Percentiles rank a stretch among this genome's conserved stretches.
These are phyloP conservation scores for Brachionus calyciflorus DNA, from an alignment of 1,140 invertebrate species.

Conservation along the genomic window DNA sequence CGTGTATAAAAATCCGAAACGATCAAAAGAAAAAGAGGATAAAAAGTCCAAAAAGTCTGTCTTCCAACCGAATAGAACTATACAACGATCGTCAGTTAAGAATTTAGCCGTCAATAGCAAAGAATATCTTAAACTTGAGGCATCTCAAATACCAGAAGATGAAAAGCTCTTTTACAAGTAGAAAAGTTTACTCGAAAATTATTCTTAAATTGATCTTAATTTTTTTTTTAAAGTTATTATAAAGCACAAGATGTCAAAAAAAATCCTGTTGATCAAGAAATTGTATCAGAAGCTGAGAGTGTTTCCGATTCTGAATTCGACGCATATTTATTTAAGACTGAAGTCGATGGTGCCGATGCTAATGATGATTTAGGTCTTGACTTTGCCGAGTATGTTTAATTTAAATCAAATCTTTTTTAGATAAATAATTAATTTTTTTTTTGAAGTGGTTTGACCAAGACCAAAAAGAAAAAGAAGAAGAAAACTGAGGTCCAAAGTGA, in stretches of 20 bases:
- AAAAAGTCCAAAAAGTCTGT: conserved; percentile 10
- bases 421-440: background rate
- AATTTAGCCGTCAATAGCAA: conserved; percentile 69
- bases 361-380: conserved; percentile 50
- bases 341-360: conserved; percentile 50
- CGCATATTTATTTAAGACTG: conserved; percentile 54
- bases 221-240: conserved; percentile 53
- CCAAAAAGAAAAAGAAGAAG: conserved; percentile 37
- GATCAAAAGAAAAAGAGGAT: conserved; percentile 62
- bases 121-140: conserved; percentile 69
- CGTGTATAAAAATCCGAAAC: conserved; percentile 91
- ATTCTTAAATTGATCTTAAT: background rate
- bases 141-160: conserved; percentile 73
- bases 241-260: conserved; percentile 54
- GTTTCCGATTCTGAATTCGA: conserved; percentile 84
- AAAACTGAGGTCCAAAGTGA: conserved; percentile 1
- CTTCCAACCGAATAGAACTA: background rate
- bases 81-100: conserved; percentile 59
- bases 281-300: conserved; percentile 63
- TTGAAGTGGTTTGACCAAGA: conserved; percentile 19
- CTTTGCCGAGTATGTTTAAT: conserved; percentile 54
- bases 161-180: conserved; percentile 72
- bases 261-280: conserved; percentile 47
- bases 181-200: conserved; percentile 62
- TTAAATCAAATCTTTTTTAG: background rate